phyloP scores from a whole-genome alignment of 2,113 vertebrate genomes.

The Tachysurus vachellii region DNA sequence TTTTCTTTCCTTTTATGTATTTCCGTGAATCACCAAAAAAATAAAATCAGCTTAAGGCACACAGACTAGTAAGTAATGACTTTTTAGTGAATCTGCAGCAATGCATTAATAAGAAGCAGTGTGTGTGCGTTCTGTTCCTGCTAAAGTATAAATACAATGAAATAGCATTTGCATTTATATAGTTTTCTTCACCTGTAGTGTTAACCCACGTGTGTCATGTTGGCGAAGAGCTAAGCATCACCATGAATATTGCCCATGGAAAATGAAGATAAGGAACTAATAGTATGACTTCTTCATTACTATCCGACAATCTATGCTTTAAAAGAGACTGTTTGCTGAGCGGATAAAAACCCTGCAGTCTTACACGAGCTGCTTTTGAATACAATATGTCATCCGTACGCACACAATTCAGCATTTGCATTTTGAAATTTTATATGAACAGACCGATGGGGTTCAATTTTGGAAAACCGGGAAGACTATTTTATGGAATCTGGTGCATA shows the following conservation, averaged over 20 bases:
- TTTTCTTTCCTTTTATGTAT: conserved; percentile 51
- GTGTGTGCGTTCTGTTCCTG: conserved; percentile 53
- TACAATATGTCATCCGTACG: conserved; percentile 55
- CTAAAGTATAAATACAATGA: conserved; percentile 77
- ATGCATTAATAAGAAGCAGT: conserved; percentile 64
- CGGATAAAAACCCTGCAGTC: conserved; percentile 51
- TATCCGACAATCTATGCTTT: conserved; percentile 59
- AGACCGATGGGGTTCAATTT: conserved; percentile 21
- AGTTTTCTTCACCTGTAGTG: conserved; percentile 62
- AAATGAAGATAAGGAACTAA: conserved; percentile 76
- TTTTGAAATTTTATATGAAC: conserved; percentile 18
- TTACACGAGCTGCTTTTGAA: conserved; percentile 45
- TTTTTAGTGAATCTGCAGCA: conserved; percentile 58
- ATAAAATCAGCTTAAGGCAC: conserved; percentile 35
- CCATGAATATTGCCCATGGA: conserved; percentile 71
- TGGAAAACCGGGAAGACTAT: neutral
- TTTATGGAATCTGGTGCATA: neutral
- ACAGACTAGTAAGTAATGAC: conserved; percentile 62
- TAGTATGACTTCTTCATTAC: conserved; percentile 68
- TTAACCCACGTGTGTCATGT: conserved; percentile 53
- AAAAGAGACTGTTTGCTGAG: conserved; percentile 53
- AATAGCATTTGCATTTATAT: conserved; percentile 80
- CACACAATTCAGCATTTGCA: conserved; percentile 17
- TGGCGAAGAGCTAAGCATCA: conserved; percentile 65
- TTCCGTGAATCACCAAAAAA: conserved; percentile 55